Evolutionary conservation across 2,888 invertebrate species (phyloP), one percentile per base, ranked within the genome.

Genomic region (Hypercompe scribonia): DNA sequence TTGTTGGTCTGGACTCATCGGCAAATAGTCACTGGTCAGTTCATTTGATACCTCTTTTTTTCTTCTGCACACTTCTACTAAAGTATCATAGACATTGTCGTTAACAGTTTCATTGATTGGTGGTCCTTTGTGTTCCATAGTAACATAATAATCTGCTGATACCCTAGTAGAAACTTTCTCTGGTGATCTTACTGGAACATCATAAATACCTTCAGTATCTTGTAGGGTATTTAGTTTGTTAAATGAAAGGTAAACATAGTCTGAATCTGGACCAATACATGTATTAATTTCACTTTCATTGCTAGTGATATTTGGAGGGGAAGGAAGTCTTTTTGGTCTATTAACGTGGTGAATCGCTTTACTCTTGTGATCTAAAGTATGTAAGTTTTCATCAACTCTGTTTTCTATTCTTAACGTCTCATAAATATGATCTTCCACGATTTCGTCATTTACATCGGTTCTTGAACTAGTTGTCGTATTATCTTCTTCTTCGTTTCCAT

Each of bases 341-440:
- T 83, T 80, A 61, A 87, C 70, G 71, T 91, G 92, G 74, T 94
- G 94, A 76, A 93, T 92, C 42, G 86, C 75, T 89, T 93, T 94
- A 80, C 91, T 93, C 84, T 94, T 93, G 74, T 72, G 88, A 69
- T 92, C 87, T 24, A 92, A 78, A 31, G 78, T 84, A 74, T 93
- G 93, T 74, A 92, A 83, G 58, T 50, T 89, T 78, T 91, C 92
- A 11, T 91, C 90, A 4, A 87, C 86, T 84, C 89, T 90, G n/a
- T 88, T 91, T 33, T 94, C 94, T 15, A 95, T 87, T 79, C 96
- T 93, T 54, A 97, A 87, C 50, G 97, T 96, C 87, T 97, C 97
- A 80, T 97, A 97, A 80, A 96, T 96, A 66, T 96, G 96, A 78
- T 96, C 96, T 71, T 96, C 96, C n/a, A 95, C 95, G 36, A 90